Evolutionary conservation across 1,140 invertebrate genomes (phyloP).

Genomic region (Drosophila ambigua): DNA sequence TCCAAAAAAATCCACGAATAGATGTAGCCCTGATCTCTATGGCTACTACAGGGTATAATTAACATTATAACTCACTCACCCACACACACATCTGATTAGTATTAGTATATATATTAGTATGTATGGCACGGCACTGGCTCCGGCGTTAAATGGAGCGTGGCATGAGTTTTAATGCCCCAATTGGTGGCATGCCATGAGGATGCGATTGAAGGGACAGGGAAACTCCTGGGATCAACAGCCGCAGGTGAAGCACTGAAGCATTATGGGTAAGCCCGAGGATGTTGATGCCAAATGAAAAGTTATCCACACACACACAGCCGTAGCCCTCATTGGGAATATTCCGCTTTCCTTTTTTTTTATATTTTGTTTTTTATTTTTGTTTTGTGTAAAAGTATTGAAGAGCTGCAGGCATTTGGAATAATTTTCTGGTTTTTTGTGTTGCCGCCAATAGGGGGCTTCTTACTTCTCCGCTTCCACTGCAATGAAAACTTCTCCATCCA

Average conservation of each 20-base stretch:
- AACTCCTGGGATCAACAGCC: conserved; percentile 25
- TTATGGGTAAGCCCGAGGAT: conserved; percentile 36
- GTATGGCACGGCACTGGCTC: conserved; percentile 58
- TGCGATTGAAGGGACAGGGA: conserved; percentile 21
- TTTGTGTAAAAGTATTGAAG: no score
- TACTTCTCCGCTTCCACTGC: no score
- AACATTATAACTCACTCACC: conserved; percentile 35
- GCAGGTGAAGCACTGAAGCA: conserved; percentile 28
- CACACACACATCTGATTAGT: conserved; percentile 45
- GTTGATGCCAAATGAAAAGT: conserved; percentile 49
- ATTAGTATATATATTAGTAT: conserved; percentile 57
- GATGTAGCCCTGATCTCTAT: no score
- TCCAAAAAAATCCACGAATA: no score
- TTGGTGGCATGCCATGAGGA: conserved; percentile 1
- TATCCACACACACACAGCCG: conserved; percentile 3
- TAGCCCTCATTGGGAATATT: conserved; percentile 7
- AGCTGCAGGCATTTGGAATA: no score
- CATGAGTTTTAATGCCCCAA: conserved; percentile 43
- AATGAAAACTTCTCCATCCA: no score
- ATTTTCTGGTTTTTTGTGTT: no score
- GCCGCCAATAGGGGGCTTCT: no score
- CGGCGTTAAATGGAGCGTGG: conserved; percentile 69
- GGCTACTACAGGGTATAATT: conserved; percentile 18
- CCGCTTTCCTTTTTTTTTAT: no score
- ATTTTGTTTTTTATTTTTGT: no score